Base-by-base conservation (phyloP, 2,113 vertebrate genomes). In the Benitochromis conjunctus region DNA sequence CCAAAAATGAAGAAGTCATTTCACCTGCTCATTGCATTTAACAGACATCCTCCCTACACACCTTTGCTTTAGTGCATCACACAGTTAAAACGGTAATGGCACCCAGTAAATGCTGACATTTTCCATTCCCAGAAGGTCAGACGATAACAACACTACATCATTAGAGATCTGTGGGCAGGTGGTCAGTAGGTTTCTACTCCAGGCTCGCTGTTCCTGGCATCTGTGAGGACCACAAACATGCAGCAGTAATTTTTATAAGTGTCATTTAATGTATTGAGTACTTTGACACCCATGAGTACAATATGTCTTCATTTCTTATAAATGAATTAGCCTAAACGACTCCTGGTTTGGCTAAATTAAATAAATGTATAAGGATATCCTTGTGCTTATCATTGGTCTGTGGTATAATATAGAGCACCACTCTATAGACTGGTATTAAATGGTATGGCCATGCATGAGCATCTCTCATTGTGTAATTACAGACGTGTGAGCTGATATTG, bases 161-260 rank as follows among this genome's bases (percentile, higher is more conserved):
- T 64, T 81, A 92, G 89, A 34, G 85, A 85, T 88, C 78, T 81
- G 81, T 29, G 83, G 81, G n/a, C 26, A 78, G 19, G 6, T 21
- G 54, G 21, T 86, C 43, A 81, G 76, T 78, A 77, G 7, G 13
- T 24, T 87, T 80, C 24, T 88, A 16, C 78, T 80, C 18, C 14
- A 53, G n/a, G 66, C 34, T 34, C 14, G 38, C 41, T 91, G 10
- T 89, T 92, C 86, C 80, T 62, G 79, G 87, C 76, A 86, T 41
- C 10, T 10, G 4, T 5, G 21, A 86, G 54, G 54, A 57, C 71
- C 48, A 80, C 78, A 74, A 16, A 71, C 26, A 18, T 31, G 38
- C 34, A 43, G 4, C 5, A 41, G 57, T 46, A 13, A 2, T n/a
- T 26, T 51, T 76, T 53, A 19, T 53, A 34, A 53, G 24, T 76